Evolutionary conservation across 2,797 vertebrate genomes (phyloP).

Genomic region (Podargus strigoides): DNA sequence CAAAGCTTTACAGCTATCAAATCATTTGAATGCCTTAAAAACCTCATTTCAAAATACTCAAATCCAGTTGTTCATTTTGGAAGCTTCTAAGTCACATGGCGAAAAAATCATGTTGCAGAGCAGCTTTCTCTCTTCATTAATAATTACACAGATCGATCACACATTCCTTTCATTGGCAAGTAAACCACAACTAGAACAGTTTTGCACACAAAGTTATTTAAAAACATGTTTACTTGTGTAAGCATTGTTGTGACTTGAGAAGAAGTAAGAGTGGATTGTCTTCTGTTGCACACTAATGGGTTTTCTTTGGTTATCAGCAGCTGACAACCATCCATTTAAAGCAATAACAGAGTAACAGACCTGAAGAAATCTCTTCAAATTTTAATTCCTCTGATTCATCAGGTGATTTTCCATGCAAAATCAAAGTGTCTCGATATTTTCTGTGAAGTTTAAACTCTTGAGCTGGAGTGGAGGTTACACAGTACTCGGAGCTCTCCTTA

Average conservation of each 20-base stretch:
- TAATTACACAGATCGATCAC: not conserved
- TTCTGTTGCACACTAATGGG: not conserved
- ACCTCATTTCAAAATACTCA: not conserved
- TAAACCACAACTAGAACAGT: not conserved
- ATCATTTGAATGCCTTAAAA: not conserved
- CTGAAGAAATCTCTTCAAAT: slow-evolving; percentile 80
- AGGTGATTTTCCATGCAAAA: slow-evolving; percentile 87
- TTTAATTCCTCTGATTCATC: slow-evolving; percentile 77
- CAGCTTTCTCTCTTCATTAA: not conserved
- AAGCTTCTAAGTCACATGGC: not conserved
- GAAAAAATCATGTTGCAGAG: not conserved
- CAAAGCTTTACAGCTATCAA: not conserved
- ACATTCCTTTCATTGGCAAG: not conserved
- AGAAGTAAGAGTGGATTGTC: not conserved
- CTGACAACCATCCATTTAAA: not conserved
- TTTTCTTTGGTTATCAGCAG: not conserved
- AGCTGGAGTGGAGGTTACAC: slow-evolving; percentile 6
- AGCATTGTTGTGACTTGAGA: not conserved
- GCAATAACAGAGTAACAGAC: slow-evolving; percentile 61
- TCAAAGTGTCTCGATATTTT: slow-evolving; percentile 90
- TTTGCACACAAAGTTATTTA: not conserved
- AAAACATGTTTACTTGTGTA: not conserved
- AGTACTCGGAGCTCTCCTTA: slow-evolving; percentile 72
- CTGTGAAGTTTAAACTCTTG: slow-evolving; percentile 87
- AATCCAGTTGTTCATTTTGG: not conserved